Conservation (phyloP, 2,113 vertebrate species). For the Herpetotheres cachinnans region DNA sequence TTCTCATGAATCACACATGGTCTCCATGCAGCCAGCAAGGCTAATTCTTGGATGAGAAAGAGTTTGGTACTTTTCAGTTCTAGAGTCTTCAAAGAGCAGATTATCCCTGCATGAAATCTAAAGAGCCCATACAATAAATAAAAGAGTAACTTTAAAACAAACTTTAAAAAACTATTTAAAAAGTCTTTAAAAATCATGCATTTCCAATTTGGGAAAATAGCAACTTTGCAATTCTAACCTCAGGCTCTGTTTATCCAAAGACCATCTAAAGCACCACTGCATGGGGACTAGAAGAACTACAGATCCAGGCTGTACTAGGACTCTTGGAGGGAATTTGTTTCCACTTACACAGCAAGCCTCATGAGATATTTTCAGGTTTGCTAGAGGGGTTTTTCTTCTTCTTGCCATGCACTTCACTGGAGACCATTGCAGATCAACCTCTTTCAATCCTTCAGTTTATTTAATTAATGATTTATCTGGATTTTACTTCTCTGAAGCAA, state of each 20-base stretch:
- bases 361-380: background rate
- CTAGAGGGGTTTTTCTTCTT: background rate
- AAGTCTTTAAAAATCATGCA: background rate
- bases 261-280: background rate
- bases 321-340: background rate
- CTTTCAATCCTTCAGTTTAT: background rate
- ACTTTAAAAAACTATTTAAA: too few relatives aligned
- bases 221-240: background rate
- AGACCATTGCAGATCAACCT: background rate
- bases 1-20: background rate
- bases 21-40: background rate
- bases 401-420: background rate
- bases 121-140: background rate
- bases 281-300: background rate
- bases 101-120: background rate
- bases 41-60: background rate
- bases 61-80: background rate
- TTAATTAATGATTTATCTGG: background rate
- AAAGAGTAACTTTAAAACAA: background rate
- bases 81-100: background rate
- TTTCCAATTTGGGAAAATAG: background rate
- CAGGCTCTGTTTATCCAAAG: background rate
- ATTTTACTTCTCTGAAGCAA: background rate
- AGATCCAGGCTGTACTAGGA: background rate
- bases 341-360: background rate